phyloP scores from a whole-genome alignment of 2,113 vertebrate genomes.

The Callipepla californica region DNA sequence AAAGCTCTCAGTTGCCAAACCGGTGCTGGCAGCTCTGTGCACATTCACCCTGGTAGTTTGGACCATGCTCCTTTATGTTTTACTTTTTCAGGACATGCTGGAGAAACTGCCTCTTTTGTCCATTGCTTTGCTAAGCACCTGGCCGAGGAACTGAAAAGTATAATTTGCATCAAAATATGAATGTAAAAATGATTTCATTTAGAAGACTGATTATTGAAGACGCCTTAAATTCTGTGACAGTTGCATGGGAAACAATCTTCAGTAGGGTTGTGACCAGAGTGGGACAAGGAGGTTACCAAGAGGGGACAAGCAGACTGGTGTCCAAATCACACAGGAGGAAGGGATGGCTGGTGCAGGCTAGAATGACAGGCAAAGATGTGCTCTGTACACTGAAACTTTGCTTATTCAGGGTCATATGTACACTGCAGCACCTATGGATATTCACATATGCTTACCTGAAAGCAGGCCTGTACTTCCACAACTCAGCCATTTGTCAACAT shows the following conservation, averaged over 20 bases:
- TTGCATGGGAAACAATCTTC: not conserved
- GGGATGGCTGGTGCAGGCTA: not conserved
- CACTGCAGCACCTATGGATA: not conserved
- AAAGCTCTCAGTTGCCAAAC: not conserved
- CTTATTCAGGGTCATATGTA: not conserved
- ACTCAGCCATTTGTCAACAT: not conserved
- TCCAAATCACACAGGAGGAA: not conserved
- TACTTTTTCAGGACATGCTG: not conserved
- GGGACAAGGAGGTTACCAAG: not conserved
- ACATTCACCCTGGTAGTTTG: not conserved
- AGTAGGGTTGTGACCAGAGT: not conserved
- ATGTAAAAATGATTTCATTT: not conserved
- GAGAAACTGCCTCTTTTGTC: not conserved
- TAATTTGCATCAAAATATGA: not conserved
- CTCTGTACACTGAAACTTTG: not conserved
- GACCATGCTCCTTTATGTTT: not conserved
- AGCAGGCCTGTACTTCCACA: not conserved
- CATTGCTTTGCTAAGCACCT: not conserved
- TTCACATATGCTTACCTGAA: not conserved
- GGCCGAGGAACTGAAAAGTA: not conserved
- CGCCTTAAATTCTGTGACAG: not conserved
- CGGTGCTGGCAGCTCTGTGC: not conserved
- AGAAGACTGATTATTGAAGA: not conserved
- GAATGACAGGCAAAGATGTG: not conserved
- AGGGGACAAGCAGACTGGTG: not conserved